Percentiles rank a stretch among this genome's conserved stretches.
Evolutionary conservation across 2,888 invertebrate genomes (phyloP).

Genomic region (Hirtodrosophila duncani): DNA sequence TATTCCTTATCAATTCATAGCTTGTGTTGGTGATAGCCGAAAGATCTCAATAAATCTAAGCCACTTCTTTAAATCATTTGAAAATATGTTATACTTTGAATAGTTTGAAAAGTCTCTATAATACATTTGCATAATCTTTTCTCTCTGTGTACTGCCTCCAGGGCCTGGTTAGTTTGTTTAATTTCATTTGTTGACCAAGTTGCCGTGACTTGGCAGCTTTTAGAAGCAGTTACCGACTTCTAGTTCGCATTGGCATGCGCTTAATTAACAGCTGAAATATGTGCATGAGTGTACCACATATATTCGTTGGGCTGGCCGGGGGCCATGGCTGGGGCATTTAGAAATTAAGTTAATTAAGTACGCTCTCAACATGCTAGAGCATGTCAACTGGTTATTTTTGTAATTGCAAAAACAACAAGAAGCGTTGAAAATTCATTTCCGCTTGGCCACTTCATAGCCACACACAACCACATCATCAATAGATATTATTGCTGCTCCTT

Average conservation of each 20-base stretch:
- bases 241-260: conserved; percentile 42
- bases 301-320: conserved; percentile 1
- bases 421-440: conserved; percentile 34
- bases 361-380: conserved; percentile 37
- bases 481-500: conserved; percentile 3
- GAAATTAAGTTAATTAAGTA: conserved; percentile 62
- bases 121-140: too few relatives aligned
- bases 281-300: conserved; percentile 1
- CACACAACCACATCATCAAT: conserved; percentile 8
- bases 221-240: conserved; percentile 8
- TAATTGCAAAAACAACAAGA: conserved; percentile 10
- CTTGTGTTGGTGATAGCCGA: too few relatives aligned
- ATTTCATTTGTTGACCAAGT: conserved; percentile 56
- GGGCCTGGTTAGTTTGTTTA: conserved; percentile 37
- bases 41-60: too few relatives aligned
- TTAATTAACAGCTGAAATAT: conserved; percentile 62
- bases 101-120: too few relatives aligned
- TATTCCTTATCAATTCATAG: too few relatives aligned
- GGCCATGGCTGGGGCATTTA: conserved; percentile 33
- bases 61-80: too few relatives aligned
- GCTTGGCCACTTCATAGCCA: conserved; percentile 18
- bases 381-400: conserved; percentile 47
- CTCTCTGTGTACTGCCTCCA: too few relatives aligned
- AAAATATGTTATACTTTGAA: too few relatives aligned
- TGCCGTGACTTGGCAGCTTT: conserved; percentile 63